phyloP scores from a whole-genome alignment of 92 coral and sea anemone species.

The Pocillopora meandrina region DNA sequence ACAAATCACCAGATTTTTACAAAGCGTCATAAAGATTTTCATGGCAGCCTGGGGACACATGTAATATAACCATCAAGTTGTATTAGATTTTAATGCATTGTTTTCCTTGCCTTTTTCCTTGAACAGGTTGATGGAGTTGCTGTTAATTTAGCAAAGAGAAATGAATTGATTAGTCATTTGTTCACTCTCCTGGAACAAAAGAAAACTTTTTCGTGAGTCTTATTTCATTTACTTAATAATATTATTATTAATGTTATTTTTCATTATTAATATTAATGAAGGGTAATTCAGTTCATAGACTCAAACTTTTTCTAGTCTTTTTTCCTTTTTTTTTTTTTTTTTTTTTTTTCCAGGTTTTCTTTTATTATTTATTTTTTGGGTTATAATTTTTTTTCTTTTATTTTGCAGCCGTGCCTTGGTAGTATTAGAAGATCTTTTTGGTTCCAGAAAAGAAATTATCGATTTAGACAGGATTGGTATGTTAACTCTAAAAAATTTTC shows the following conservation, averaged over 20 bases:
- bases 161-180: constrained; percentile 70
- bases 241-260: too few relatives aligned
- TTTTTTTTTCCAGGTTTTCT: neutral
- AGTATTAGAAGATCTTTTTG: constrained; percentile 79
- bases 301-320: too few relatives aligned
- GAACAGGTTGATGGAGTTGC: constrained; percentile 81
- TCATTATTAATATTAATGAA: too few relatives aligned
- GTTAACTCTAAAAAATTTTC: neutral
- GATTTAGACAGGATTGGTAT: constrained; percentile 60
- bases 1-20: neutral
- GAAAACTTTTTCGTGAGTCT: constrained; percentile 78
- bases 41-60: neutral
- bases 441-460: constrained; percentile 75
- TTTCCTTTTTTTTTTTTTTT: too few relatives aligned
- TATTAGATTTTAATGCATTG: neutral
- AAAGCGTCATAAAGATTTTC: too few relatives aligned
- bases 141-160: constrained; percentile 70
- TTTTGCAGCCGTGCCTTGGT: constrained; percentile 67
- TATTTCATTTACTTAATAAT: neutral
- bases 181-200: constrained; percentile 75
- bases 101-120: neutral
- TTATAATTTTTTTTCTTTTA: neutral
- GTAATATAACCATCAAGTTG: neutral
- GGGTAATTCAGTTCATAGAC: too few relatives aligned
- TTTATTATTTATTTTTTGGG: neutral